Evolutionary conservation across 1,140 invertebrate genomes (phyloP).

Genomic region (Anastrepha obliqua): DNA sequence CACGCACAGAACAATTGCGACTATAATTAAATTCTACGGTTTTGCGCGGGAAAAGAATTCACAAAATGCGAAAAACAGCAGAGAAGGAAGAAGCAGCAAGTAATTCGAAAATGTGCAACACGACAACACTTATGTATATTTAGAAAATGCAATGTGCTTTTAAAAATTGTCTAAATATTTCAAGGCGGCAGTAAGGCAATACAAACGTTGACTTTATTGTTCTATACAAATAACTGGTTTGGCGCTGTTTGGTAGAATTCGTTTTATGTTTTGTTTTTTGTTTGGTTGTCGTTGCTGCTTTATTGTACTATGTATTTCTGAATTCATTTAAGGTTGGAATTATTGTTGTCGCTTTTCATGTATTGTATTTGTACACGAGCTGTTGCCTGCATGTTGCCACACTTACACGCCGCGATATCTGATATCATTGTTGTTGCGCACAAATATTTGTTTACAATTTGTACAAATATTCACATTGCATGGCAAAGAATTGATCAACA

Average conservation of each 20-base stretch:
- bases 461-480: background rate
- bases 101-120: too few relatives aligned
- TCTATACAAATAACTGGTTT: too few relatives aligned
- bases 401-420: background rate
- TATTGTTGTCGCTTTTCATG: background rate
- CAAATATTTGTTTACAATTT: slow-evolving; percentile 47
- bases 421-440: background rate
- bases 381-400: background rate
- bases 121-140: too few relatives aligned
- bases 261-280: too few relatives aligned
- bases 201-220: too few relatives aligned
- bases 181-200: too few relatives aligned
- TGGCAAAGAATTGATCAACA: too few relatives aligned
- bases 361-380: background rate
- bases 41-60: background rate
- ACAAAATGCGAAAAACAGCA: background rate
- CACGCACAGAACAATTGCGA: background rate
- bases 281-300: background rate
- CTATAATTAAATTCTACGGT: background rate
- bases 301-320: background rate
- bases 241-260: too few relatives aligned
- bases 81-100: too few relatives aligned
- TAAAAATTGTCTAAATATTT: too few relatives aligned
- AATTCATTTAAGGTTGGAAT: too few relatives aligned
- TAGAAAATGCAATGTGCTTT: too few relatives aligned